phyloP scores from a whole-genome alignment of 2,797 vertebrate species.

The Rhinogobio ventralis region DNA sequence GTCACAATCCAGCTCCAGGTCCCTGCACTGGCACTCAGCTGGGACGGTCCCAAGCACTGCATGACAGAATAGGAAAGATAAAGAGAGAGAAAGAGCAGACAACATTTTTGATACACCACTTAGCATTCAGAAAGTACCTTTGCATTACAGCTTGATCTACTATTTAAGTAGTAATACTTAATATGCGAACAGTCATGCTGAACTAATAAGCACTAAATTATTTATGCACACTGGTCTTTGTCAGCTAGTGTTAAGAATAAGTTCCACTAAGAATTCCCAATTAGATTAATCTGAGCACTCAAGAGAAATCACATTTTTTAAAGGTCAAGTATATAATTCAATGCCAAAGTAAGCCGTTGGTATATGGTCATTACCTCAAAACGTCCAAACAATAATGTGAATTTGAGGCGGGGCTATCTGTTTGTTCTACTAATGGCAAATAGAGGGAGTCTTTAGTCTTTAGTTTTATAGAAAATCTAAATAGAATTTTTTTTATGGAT shows the following conservation, averaged over 20 bases:
- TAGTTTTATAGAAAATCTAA: no score
- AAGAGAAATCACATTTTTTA: neutral
- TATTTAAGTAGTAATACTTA: neutral
- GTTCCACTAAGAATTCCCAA: neutral
- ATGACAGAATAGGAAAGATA: constrained; percentile 35
- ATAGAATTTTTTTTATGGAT: no score
- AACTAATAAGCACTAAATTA: constrained; percentile 6
- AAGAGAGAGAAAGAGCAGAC: neutral
- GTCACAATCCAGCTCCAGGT: constrained; percentile 90
- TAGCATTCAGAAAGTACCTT: neutral
- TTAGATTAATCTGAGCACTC: constrained; percentile 2
- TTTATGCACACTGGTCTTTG: neutral
- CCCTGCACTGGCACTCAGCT: constrained; percentile 82
- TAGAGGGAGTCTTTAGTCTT: neutral
- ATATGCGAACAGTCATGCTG: neutral
- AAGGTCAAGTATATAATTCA: constrained; percentile 8
- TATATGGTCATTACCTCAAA: neutral
- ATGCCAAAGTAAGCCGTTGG: neutral
- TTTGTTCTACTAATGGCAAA: neutral
- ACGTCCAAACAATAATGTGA: neutral
- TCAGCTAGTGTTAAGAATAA: neutral
- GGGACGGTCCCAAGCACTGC: constrained; percentile 86
- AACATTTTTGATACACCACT: neutral
- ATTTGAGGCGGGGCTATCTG: neutral
- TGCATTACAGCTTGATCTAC: neutral